Evolutionary conservation across 37 sponge, comb jelly and placozoan species (phyloP).

Genomic region (Halisarca cf. caerulea): DNA sequence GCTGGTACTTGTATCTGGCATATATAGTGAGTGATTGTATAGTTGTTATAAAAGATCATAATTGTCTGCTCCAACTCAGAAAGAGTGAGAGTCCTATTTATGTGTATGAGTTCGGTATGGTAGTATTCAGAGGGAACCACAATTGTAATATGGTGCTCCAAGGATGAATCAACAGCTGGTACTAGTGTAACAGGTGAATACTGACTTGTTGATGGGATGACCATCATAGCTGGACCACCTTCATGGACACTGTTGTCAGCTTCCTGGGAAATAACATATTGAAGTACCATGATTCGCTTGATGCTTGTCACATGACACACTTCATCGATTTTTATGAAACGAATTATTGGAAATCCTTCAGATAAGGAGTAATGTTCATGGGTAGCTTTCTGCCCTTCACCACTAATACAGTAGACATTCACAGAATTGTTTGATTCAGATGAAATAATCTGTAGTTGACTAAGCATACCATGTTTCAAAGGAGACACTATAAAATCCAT

Average conservation of each 20-base stretch:
- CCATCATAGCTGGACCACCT: slow-evolving; percentile 28
- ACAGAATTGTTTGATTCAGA: neutral
- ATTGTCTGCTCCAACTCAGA: neutral
- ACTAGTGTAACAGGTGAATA: neutral
- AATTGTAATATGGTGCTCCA: neutral
- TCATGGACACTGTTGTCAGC: neutral
- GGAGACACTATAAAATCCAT: slow-evolving; percentile 3
- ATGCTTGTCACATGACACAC: neutral
- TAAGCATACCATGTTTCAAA: neutral
- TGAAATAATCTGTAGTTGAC: neutral
- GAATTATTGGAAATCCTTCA: neutral
- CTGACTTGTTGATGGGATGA: neutral
- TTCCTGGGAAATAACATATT: neutral
- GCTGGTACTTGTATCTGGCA: neutral
- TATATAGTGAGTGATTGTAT: neutral
- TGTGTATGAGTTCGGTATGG: neutral
- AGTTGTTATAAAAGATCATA: neutral
- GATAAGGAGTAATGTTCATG: neutral
- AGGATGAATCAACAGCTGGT: neutral
- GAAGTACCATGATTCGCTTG: neutral
- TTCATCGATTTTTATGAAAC: neutral
- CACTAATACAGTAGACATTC: neutral
- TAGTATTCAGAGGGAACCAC: neutral
- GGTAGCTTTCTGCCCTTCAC: neutral
- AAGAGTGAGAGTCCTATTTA: neutral